These are phyloP conservation scores for Liopterus haemorrhoidalis DNA, from an alignment of 2,888 invertebrate genomes.

Conservation along the genomic window DNA sequence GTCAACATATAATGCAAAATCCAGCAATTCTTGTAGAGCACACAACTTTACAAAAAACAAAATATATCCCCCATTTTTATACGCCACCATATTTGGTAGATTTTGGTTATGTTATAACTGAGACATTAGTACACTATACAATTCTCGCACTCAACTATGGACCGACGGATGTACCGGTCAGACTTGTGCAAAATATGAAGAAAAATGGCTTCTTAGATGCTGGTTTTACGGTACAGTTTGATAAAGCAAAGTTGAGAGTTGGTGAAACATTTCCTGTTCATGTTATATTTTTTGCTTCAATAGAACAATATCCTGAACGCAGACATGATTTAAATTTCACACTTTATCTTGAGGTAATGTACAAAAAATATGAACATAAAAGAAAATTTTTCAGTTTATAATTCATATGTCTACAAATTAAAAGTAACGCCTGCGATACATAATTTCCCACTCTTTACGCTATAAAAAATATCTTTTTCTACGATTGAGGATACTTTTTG, in stretches of 20 bases:
- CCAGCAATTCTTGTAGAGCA: constrained; percentile 44
- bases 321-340: constrained; percentile 42
- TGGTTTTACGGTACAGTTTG: constrained; percentile 41
- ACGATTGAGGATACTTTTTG: too few relatives aligned
- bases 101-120: constrained; percentile 52
- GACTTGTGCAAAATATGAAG: constrained; percentile 20
- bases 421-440: background rate
- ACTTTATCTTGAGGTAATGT: constrained; percentile 49
- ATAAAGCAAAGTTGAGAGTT: constrained; percentile 45
- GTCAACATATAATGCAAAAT: constrained; percentile 46
- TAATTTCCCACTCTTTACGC: too few relatives aligned
- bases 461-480: too few relatives aligned
- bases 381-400: too few relatives aligned
- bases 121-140: constrained; percentile 45
- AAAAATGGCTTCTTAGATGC: constrained; percentile 30
- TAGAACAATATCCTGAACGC: constrained; percentile 44
- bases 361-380: background rate
- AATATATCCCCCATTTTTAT: constrained; percentile 48
- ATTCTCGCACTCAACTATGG: constrained; percentile 53
- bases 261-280: constrained; percentile 50
- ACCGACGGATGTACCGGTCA: constrained; percentile 39
- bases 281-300: constrained; percentile 51
- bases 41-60: constrained; percentile 30
- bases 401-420: background rate
- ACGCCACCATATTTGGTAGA: constrained; percentile 53